Conservation (phyloP, 2,888 invertebrate genomes). For the Orchesellides sinensis region DNA sequence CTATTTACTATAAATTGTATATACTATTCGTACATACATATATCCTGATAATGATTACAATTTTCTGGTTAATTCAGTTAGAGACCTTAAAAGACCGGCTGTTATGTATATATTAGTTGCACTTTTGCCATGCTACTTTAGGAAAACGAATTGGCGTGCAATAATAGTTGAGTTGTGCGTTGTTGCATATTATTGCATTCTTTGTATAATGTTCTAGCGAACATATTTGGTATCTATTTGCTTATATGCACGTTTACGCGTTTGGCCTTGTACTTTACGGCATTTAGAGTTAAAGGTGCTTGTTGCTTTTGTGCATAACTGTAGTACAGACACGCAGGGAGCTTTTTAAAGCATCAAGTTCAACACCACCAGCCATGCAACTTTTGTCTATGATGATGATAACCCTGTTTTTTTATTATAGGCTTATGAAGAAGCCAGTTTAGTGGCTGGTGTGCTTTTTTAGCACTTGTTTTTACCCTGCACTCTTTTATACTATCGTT, state of each 20-base stretch:
- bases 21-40: neutral
- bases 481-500: neutral
- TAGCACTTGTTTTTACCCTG: neutral
- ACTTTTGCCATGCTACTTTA: no score
- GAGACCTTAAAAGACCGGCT: neutral
- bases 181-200: no score
- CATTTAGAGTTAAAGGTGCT: no score
- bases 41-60: neutral
- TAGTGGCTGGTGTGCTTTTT: no score
- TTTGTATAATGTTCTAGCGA: no score
- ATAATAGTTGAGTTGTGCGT: no score
- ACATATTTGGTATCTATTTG: no score
- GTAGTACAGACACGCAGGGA: neutral
- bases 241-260: no score
- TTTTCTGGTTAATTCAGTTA: constrained; percentile 44
- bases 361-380: constrained; percentile 12
- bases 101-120: no score
- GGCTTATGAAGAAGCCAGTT: neutral
- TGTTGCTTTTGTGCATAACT: neutral
- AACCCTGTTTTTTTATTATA: neutral
- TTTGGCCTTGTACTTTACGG: neutral
- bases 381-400: neutral
- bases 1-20: neutral
- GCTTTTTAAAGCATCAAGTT: constrained; percentile 11
- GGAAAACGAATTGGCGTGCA: no score